Conservation (phyloP, 2,113 vertebrate genomes). For the Excalfactoria chinensis region DNA sequence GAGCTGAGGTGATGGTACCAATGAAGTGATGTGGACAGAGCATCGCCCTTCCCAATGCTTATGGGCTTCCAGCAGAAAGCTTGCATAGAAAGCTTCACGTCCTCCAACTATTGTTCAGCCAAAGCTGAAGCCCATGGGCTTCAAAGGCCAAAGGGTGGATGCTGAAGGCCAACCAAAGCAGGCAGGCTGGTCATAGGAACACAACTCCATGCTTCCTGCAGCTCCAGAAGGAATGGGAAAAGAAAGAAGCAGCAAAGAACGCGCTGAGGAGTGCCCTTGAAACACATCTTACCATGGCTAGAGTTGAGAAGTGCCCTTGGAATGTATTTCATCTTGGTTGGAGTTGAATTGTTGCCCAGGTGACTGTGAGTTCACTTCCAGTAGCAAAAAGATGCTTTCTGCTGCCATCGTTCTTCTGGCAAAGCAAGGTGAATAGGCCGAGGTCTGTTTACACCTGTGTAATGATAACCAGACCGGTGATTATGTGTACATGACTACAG, state of each 20-base stretch:
- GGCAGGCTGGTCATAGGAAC: neutral
- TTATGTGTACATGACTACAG: neutral
- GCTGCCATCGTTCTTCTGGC: neutral
- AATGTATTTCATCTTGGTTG: accelerated
- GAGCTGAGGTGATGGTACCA: accelerated
- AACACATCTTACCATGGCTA: accelerated
- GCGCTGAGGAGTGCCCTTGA: neutral
- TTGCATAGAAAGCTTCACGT: neutral
- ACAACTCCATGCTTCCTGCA: neutral
- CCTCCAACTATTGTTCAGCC: no score
- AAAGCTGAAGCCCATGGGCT: neutral
- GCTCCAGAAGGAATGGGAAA: neutral
- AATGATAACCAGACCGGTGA: neutral
- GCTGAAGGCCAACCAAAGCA: neutral
- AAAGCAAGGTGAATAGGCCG: neutral
- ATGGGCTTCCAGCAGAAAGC: neutral
- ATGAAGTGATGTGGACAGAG: accelerated
- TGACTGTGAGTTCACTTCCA: neutral
- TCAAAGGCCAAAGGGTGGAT: neutral
- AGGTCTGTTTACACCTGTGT: neutral
- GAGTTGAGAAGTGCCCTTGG: no score
- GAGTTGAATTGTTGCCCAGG: neutral
- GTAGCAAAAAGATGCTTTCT: neutral
- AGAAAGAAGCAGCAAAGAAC: neutral
- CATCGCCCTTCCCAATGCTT: neutral